Evolutionary conservation across 2,113 vertebrate genomes (phyloP).

Genomic region (Rhadina sibilatrix): DNA sequence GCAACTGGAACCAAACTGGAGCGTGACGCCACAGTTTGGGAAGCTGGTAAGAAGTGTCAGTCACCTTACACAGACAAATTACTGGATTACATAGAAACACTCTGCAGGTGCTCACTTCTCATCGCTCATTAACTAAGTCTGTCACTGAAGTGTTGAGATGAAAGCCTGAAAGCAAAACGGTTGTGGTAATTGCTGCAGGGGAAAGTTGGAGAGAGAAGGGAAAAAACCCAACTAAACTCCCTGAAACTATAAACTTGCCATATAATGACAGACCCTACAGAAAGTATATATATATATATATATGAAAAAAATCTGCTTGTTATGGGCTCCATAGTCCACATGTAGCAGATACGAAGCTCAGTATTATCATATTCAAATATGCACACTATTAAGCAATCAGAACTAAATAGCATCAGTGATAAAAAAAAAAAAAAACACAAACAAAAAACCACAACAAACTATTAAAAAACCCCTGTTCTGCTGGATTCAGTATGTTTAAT

Average conservation of each 20-base stretch:
- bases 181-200: background rate
- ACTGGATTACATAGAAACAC: background rate
- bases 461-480: background rate
- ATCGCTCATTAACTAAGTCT: background rate
- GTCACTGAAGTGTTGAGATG: background rate
- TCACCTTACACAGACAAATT: background rate
- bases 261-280: background rate
- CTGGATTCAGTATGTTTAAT: background rate
- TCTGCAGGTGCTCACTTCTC: background rate
- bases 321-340: background rate
- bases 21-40: background rate
- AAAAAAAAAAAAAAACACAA: background rate
- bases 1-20: background rate
- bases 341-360: background rate
- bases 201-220: rapidly evolving
- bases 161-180: background rate
- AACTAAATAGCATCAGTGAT: background rate
- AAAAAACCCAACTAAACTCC: background rate
- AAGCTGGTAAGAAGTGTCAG: background rate
- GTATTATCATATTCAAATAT: background rate
- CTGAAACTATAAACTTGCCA: background rate
- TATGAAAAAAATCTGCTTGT: background rate
- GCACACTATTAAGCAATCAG: background rate
- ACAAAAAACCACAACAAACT: too few species aligned
- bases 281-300: background rate